Evolutionary conservation across 2,113 vertebrate genomes (phyloP), one percentile per base, ranked within the genome.

Genomic region (Herpetotheres cachinnans): DNA sequence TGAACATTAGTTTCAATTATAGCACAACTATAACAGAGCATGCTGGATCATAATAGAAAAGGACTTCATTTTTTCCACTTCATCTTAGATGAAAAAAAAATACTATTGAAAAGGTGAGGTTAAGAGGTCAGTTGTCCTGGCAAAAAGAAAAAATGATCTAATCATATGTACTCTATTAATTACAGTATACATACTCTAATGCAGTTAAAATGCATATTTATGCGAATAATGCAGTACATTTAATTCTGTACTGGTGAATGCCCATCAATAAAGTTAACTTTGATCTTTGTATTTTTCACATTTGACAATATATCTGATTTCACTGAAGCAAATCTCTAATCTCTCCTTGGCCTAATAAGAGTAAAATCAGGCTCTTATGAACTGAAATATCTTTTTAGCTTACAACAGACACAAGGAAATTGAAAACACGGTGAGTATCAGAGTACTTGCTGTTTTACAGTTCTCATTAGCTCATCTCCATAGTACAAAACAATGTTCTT

Each of bases 1-100:
- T 94, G 58, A 96, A 47, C 81, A 95, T 97, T 97, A 87, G 70
- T 96, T 98, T 98, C 95, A 96, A 94, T 97, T 98, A 97, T 47
- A 58, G 66, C 30, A 40, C 56, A 82, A 67, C 49, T 95, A 25
- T 74, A 95, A 80, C 73, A 95, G 86, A 95, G 67, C 50, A 79
- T 47, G 36, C 47, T 86, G 46, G 13, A 79, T 96, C 58, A 82
- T 90, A 95, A 76, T 72, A 93, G 79, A 93, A 97, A 82, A 81
- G 1, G 70, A 92, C 67, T 96, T 92, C 1, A 76, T 95, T 91
- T 97, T 94, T 95, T 50, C 24, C 8, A 59, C 44, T 93, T 47
- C 40, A 59, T 62, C 50, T 69, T 86, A 42, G 59, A 81, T 40
- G 13, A 82, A 97, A 81, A 94, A 92, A 91, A 93, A 59, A 78